These are phyloP conservation scores for Nettapus auritus DNA, from an alignment of 2,113 vertebrate species.

Conservation along the genomic window DNA sequence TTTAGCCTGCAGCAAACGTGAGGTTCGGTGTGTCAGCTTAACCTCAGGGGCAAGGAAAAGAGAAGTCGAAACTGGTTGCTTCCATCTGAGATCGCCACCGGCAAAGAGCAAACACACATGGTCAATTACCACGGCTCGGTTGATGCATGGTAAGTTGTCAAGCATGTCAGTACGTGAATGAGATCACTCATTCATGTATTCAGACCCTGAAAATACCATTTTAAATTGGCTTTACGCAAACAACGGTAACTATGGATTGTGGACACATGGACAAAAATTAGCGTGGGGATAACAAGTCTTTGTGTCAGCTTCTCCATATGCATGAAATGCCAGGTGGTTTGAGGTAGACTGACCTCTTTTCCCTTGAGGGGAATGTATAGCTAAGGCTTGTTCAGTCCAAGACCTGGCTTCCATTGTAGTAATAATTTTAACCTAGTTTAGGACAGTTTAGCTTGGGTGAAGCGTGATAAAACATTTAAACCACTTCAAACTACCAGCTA, in stretches of 20 bases:
- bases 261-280: conserved; percentile 27
- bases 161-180: conserved; percentile 38
- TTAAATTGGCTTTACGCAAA: neutral
- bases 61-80: conserved; percentile 28
- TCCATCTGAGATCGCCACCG: neutral
- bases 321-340: neutral
- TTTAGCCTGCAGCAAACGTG: neutral
- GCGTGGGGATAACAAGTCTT: neutral
- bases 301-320: neutral
- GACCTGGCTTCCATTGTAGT: neutral
- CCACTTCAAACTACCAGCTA: neutral
- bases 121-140: conserved; percentile 34
- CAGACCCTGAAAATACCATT: conserved; percentile 14
- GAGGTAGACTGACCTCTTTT: neutral
- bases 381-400: neutral
- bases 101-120: conserved; percentile 45
- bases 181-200: conserved; percentile 44
- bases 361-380: neutral
- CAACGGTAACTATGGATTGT: neutral
- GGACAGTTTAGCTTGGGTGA: neutral
- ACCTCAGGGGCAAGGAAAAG: conserved; percentile 38
- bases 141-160: conserved; percentile 30
- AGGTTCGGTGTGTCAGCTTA: neutral
- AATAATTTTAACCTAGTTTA: neutral
- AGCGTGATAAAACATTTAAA: neutral